A percentile compares a stretch with the other conserved stretches of the same genome.
Conservation (phyloP, 2,797 vertebrate species). For the Micromesistius poutassou region DNA sequence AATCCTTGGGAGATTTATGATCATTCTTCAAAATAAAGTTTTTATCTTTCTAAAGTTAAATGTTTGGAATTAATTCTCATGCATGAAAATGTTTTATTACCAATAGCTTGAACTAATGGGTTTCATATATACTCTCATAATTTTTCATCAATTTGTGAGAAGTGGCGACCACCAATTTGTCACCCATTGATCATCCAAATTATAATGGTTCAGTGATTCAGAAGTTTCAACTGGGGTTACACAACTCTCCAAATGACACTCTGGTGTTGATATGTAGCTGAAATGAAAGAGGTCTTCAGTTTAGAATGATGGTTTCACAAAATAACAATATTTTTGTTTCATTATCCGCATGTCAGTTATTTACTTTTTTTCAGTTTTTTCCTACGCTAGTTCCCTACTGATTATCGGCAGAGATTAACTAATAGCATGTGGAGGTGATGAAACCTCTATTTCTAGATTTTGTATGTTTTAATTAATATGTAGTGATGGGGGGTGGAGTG, state of each 20-base stretch:
- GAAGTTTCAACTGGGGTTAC: neutral
- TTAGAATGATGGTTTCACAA: neutral
- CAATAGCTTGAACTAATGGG: neutral
- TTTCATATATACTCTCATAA: neutral
- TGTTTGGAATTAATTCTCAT: neutral
- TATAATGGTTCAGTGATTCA: neutral
- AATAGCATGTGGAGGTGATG: neutral
- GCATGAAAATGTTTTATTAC: neutral
- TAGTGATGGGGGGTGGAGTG: neutral
- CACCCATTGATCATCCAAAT: too few relatives aligned
- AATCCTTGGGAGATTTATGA: neutral
- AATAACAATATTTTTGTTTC: neutral
- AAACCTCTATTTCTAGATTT: neutral
- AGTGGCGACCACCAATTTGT: neutral
- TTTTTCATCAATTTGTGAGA: neutral
- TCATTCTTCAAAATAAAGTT: neutral
- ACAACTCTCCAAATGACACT: neutral
- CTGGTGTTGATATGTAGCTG: neutral
- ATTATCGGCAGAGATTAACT: neutral
- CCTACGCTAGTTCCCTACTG: neutral
- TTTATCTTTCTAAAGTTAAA: neutral
- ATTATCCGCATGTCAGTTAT: neutral
- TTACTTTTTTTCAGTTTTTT: neutral
- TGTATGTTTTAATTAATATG: neutral
- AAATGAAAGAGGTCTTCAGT: neutral